Evolutionary conservation across 2,888 invertebrate species (phyloP), one percentile per base, ranked within the genome.

Genomic region (Suillia variegata): DNA sequence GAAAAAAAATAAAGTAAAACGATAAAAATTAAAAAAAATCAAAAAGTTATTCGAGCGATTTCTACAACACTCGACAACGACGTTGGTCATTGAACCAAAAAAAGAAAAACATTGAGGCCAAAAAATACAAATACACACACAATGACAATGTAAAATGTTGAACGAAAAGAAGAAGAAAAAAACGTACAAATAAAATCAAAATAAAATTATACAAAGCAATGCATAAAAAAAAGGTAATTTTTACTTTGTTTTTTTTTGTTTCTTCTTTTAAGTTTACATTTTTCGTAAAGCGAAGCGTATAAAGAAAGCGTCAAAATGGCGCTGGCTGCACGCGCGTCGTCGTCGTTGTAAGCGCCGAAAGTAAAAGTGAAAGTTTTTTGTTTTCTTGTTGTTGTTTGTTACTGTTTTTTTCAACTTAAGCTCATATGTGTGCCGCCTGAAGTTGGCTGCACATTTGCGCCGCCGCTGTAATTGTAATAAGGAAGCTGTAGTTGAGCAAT

Each of bases 321-420:
- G 13, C 2, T 38, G 8, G 38, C 8, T 18, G 18, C 45, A 18
- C 45, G 45, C 17, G 38, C 38, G 20, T 17, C 13, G 38, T 45
- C 8, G 45, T n/a, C n/a, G n/a, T n/a, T n/a, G n/a, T n/a, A n/a
- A n/a, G n/a, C n/a, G 45, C 18, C 61, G 76, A 73, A 76, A 73
- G 75, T 76, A 76, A 73, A 73, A 76, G 76, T 76, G 76, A 73
- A 73, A 76, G 75, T 73, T 67, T 52, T 60, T 50, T 17, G 15
- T 48, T 55, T 48, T 33, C 10, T 42, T 42, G 5, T 42, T 42
- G 5, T 42, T 54, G n/a, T n/a, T n/a, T n/a, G n/a, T n/a, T n/a
- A n/a, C n/a, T n/a, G n/a, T n/a, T n/a, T n/a, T n/a, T n/a, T n/a
- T n/a, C n/a, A n/a, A n/a, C n/a, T n/a, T n/a, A n/a, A n/a, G n/a